These are phyloP conservation scores for Porphyrio hochstetteri DNA, from an alignment of 2,113 vertebrate species.

Conservation along the genomic window DNA sequence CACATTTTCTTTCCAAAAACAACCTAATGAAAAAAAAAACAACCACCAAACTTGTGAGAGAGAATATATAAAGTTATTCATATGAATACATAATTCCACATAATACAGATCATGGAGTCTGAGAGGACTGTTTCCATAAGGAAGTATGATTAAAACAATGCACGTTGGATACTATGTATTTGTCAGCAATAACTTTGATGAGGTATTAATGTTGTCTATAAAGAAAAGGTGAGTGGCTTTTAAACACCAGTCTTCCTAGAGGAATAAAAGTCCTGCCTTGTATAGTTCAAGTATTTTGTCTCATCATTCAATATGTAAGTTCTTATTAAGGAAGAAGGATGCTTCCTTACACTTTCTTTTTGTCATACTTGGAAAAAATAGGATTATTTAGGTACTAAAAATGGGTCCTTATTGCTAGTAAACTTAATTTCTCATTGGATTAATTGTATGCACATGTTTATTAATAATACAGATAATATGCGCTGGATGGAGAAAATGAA, in stretches of 20 bases:
- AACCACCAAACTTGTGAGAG: not conserved
- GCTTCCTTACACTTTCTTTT: not conserved
- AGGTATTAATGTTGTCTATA: not conserved
- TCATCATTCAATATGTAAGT: not conserved
- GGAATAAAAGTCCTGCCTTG: not conserved
- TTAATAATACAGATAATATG: not conserved
- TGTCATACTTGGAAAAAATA: not conserved
- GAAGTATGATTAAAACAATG: not conserved
- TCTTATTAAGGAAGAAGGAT: not conserved
- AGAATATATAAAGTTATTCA: not conserved
- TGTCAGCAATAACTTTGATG: not conserved
- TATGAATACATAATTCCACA: not conserved
- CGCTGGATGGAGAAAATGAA: not conserved
- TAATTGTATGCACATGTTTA: not conserved
- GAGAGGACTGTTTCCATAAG: not conserved
- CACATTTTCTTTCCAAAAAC: not conserved
- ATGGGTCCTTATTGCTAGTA: not conserved
- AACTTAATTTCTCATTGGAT: not conserved
- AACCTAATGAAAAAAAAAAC: not conserved
- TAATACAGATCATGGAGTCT: not conserved
- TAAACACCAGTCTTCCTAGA: not conserved
- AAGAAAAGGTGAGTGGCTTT: constrained; percentile 1
- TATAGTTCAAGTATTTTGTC: not conserved
- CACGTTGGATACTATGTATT: not conserved
- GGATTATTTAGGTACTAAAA: not conserved